A percentile compares a stretch with the other conserved stretches of the same genome.
Evolutionary conservation across 2,888 invertebrate genomes (phyloP).

Genomic region (Nemoura dubitans): DNA sequence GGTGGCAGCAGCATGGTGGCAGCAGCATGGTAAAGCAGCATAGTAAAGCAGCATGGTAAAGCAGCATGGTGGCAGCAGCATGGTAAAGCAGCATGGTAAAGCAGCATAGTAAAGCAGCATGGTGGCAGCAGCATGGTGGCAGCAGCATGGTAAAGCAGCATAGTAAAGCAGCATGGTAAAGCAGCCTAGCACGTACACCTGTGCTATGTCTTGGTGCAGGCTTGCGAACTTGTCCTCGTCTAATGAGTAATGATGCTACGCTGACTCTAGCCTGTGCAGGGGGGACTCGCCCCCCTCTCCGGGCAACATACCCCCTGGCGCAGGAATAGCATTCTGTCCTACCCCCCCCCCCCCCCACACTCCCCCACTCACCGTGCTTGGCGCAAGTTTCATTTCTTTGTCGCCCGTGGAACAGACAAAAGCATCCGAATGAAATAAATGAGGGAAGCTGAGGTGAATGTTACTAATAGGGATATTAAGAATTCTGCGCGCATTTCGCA

Average conservation of each 20-base stretch:
- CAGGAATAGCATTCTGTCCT: too few species aligned
- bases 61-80: too few species aligned
- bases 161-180: too few species aligned
- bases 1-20: too few species aligned
- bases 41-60: too few species aligned
- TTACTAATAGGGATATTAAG: constrained; percentile 50
- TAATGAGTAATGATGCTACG: constrained; percentile 15
- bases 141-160: too few species aligned
- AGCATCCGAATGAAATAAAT: constrained; percentile 45
- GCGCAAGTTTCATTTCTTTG: constrained; percentile 42
- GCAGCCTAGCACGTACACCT: too few species aligned
- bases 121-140: too few species aligned
- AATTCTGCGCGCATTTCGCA: constrained; percentile 47
- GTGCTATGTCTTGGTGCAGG: too few species aligned
- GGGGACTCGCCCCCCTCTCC: background rate
- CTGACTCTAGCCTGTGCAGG: background rate
- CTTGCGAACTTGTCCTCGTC: background rate
- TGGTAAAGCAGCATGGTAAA: too few species aligned
- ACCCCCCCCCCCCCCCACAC: background rate
- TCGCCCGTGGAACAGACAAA: constrained; percentile 24
- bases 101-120: too few species aligned
- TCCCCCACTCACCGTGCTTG: background rate
- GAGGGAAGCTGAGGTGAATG: constrained; percentile 44
- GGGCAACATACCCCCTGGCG: background rate
- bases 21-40: too few species aligned